Evolutionary conservation across 2,113 vertebrate species (phyloP).

Genomic region (Cygnus atratus): DNA sequence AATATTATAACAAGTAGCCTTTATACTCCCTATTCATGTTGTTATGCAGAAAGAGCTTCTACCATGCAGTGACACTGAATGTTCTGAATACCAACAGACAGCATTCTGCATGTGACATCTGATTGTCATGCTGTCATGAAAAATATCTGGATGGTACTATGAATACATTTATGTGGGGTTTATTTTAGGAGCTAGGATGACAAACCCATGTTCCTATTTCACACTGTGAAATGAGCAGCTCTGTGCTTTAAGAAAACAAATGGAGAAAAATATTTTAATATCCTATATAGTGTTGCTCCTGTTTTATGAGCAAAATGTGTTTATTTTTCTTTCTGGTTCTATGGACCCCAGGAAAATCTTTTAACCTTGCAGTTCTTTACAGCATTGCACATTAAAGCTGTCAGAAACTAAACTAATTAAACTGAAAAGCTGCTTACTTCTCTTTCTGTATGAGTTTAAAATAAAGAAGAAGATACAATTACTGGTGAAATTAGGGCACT

Average conservation of each 20-base stretch:
- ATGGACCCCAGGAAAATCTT: constrained; percentile 47
- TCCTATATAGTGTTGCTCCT: neutral
- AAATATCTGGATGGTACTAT: constrained; percentile 5
- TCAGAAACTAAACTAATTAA: constrained; percentile 53
- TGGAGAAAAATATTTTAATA: constrained; percentile 8
- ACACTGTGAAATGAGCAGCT: neutral
- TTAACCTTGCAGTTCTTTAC: constrained; percentile 57
- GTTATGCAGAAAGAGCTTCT: neutral
- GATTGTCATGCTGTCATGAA: constrained; percentile 20
- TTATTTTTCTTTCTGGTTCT: constrained; percentile 3
- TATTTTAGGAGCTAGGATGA: constrained; percentile 39
- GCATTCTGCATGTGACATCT: constrained; percentile 33
- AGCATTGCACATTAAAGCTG: constrained; percentile 11
- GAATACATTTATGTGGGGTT: neutral
- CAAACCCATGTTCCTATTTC: neutral
- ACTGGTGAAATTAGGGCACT: constrained; percentile 13
- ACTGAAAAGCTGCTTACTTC: neutral
- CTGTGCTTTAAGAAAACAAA: constrained; percentile 5
- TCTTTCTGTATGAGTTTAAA: neutral
- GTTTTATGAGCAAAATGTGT: constrained; percentile 9
- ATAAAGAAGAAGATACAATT: neutral
- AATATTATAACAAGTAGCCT: neutral
- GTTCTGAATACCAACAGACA: neutral
- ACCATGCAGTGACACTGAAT: neutral
- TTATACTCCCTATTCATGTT: neutral